phyloP scores from a whole-genome alignment of 2,888 invertebrate species.

The Caenorhabditis wallacei region DNA sequence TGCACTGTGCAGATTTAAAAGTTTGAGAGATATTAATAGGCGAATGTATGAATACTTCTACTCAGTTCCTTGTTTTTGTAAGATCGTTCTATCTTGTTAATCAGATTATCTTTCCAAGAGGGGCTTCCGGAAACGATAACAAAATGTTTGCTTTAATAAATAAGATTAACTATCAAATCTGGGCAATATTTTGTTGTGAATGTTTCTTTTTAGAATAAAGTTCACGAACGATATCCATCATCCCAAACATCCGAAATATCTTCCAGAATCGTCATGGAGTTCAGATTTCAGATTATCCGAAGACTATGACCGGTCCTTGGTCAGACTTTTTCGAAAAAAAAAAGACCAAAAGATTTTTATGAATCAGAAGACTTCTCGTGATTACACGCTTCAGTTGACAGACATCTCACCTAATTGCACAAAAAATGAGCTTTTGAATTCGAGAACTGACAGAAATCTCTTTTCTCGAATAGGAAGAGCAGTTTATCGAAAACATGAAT shows the following conservation, averaged over 20 bases:
- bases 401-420: neutral
- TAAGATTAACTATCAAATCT: no score
- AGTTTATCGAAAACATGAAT: neutral
- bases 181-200: no score
- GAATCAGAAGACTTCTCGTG: constrained; percentile 1
- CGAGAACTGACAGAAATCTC: neutral
- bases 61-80: no score
- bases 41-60: no score
- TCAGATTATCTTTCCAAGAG: no score
- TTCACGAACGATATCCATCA: neutral
- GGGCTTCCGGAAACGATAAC: no score
- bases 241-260: neutral
- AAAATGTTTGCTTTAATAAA: no score
- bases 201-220: no score
- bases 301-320: neutral
- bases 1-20: no score
- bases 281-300: neutral
- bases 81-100: no score
- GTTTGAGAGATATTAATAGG: no score
- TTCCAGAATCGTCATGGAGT: neutral
- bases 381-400: neutral
- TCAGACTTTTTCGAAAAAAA: neutral
- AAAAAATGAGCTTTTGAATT: neutral
- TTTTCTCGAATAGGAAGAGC: neutral
- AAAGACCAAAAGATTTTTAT: constrained; percentile 19